These are phyloP conservation scores for Bradypodion ventrale DNA, from an alignment of 2,797 vertebrate species.

Conservation along the genomic window DNA sequence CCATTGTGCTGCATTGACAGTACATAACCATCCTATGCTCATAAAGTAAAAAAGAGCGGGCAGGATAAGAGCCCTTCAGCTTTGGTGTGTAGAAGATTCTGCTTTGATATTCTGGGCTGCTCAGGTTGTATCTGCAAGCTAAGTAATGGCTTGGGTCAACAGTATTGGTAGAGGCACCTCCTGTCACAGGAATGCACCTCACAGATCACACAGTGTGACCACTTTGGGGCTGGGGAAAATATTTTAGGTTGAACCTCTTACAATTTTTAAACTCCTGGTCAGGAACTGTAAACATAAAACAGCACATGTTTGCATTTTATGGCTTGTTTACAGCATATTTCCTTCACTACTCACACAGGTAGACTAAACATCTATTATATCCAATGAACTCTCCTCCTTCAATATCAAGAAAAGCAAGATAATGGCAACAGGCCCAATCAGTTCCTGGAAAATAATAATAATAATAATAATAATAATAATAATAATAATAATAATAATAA, in stretches of 20 bases:
- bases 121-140: neutral
- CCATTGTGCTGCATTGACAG: conserved; percentile 10
- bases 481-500: too few species aligned
- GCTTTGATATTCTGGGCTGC: neutral
- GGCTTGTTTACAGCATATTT: neutral
- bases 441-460: too few species aligned
- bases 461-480: too few species aligned
- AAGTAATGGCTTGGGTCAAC: neutral
- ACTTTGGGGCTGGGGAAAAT: neutral
- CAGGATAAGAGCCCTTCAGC: conserved; percentile 9
- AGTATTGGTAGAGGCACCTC: neutral
- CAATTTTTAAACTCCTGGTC: neutral
- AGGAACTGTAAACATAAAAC: neutral
- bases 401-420: too few species aligned
- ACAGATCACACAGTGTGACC: neutral
- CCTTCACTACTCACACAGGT: neutral
- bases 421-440: too few species aligned
- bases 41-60: conserved; percentile 1
- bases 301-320: neutral
- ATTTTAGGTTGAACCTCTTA: neutral
- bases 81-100: neutral
- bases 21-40: neutral
- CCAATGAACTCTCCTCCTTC: too few species aligned
- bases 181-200: neutral
- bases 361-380: neutral